Evolutionary conservation across 1,140 invertebrate genomes (phyloP).

Genomic region (Lepidotrigona ventralis): DNA sequence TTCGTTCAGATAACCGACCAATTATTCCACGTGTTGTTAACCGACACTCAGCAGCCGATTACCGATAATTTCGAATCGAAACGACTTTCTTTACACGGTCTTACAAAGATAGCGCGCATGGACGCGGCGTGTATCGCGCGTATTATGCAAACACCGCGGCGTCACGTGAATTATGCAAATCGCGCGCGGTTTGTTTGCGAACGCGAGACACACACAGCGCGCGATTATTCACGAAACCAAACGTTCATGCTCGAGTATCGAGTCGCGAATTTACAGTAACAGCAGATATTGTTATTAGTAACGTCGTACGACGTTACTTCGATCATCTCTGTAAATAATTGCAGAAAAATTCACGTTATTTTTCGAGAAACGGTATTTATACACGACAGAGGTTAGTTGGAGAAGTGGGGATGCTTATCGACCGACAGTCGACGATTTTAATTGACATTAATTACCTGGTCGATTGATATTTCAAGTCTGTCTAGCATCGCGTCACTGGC

Average conservation of each 20-base stretch:
- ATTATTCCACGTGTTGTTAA: constrained; percentile 25
- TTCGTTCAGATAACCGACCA: constrained; percentile 2
- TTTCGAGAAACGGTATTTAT: background rate
- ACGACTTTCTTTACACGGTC: background rate
- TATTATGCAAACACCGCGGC: constrained; percentile 22
- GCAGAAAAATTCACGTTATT: background rate
- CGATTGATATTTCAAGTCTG: background rate
- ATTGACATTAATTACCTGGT: constrained; percentile 13
- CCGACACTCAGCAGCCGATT: background rate
- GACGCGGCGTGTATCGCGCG: background rate
- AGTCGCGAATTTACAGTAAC: background rate
- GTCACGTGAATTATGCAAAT: constrained; percentile 19
- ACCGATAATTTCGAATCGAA: constrained; percentile 8
- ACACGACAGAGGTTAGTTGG: background rate
- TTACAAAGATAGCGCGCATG: background rate
- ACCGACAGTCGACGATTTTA: background rate
- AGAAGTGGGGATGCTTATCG: background rate
- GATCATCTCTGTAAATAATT: background rate
- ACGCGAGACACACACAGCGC: background rate
- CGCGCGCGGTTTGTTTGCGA: constrained; percentile 5
- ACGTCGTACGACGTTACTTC: background rate
- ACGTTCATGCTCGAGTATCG: background rate
- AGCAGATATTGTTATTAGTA: constrained; percentile 12
- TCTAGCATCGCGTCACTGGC: background rate
- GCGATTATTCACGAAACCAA: background rate